Evolutionary conservation across 1,140 invertebrate genomes (phyloP).

Genomic region (Solenopsis invicta): DNA sequence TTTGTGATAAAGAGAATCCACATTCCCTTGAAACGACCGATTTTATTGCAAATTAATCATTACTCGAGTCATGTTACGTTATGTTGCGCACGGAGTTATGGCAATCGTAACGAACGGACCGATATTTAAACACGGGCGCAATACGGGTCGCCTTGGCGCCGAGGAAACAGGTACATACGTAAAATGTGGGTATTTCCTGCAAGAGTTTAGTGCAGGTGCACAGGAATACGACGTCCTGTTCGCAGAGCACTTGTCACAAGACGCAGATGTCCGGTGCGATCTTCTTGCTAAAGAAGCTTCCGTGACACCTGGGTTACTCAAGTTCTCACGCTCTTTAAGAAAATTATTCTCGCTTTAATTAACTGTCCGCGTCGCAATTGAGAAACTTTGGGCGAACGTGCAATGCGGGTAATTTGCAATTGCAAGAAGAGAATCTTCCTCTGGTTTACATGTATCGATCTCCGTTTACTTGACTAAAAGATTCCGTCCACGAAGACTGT

Average conservation of each 20-base stretch:
- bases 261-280: slow-evolving; percentile 74
- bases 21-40: not conserved
- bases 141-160: slow-evolving; percentile 34
- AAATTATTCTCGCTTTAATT: slow-evolving; percentile 55
- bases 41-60: slow-evolving; percentile 20
- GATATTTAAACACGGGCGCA: not conserved
- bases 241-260: slow-evolving; percentile 71
- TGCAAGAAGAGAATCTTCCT: slow-evolving; percentile 29
- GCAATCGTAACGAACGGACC: not conserved
- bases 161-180: slow-evolving; percentile 16
- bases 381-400: not conserved
- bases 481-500: not conserved
- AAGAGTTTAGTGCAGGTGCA: slow-evolving; percentile 74
- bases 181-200: slow-evolving; percentile 74
- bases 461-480: not conserved
- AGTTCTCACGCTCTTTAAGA: slow-evolving; percentile 68
- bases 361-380: slow-evolving; percentile 20
- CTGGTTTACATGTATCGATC: not conserved
- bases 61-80: not conserved
- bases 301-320: slow-evolving; percentile 67
- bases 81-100: not conserved
- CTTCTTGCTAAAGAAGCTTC: slow-evolving; percentile 65
- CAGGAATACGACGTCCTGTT: slow-evolving; percentile 72
- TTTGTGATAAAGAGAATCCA: not conserved
- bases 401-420: slow-evolving; percentile 69